Base-by-base conservation (phyloP, 2,113 vertebrate genomes). In the Parus major region DNA sequence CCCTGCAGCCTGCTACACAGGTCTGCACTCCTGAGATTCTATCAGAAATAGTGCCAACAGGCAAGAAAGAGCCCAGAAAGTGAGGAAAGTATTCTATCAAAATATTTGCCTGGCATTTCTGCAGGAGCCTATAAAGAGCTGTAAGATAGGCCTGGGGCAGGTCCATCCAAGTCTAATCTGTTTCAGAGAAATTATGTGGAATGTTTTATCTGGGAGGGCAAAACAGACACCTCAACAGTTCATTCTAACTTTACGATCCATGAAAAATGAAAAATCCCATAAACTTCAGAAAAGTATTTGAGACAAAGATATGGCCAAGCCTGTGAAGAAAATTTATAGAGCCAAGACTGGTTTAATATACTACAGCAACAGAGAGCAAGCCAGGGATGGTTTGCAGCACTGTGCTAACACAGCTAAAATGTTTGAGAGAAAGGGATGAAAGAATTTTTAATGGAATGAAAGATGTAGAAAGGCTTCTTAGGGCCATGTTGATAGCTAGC, bases 271-370 rank as follows among this genome's bases (percentile, higher is more conserved):
- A 91, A 41, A 46, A 56, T 75, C 36, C 8, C 24, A 71, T 78
- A 88, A 93, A 84, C 9, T 63, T 59, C 42, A 90, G 47, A 88
- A 63, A 56, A 55, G 36, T 70, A 75, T 90, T 72, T 92, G 78
- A 91, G 59, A 53, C 39, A 77, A 78, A 65, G 21, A 63, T 55
- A 44, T 23, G 36, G n/a, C 81, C 65, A 77, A 86, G 50, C 13
- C n/a, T 75, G 21, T 42, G 72, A 86, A 89, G 49, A 73, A 92
- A 64, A 93, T 83, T 84, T 97, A 72, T 52, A 77, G 61, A 86
- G n/a, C 70, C 73, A 84, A 70, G 36, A 65, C 7, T 2, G 0
- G 27, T 53, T 55, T 85, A 78, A 89, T 68, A 57, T 12, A 65
- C 20, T 69, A 29, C 46, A 91, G 78, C 28, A 87, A 41, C 15